Conservation (phyloP, 2,113 vertebrate genomes). For the Toxotes jaculatrix region DNA sequence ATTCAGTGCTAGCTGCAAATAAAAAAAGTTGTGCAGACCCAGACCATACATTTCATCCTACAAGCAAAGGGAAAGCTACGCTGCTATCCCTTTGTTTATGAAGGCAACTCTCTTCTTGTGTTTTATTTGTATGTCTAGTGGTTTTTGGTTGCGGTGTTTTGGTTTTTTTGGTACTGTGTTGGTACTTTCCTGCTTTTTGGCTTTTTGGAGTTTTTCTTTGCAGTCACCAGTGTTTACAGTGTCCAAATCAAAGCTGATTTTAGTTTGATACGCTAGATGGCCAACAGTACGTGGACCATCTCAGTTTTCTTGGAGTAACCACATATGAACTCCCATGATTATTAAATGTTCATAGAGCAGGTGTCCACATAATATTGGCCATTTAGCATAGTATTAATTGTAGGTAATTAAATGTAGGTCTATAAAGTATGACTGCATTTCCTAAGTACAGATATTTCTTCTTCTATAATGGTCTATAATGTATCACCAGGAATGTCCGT, state of each 20-base stretch:
- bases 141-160: not conserved
- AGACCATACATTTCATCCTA: not conserved
- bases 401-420: not conserved
- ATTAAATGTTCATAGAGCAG: not conserved
- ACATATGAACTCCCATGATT: not conserved
- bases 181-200: no score
- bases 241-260: not conserved
- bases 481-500: conserved; percentile 88
- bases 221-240: not conserved
- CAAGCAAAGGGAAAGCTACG: not conserved
- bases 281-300: not conserved
- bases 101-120: not conserved
- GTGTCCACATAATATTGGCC: not conserved
- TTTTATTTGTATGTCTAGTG: conserved; percentile 2
- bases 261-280: not conserved
- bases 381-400: not conserved
- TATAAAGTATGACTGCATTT: not conserved
- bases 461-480: not conserved
- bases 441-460: not conserved
- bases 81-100: not conserved
- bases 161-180: not conserved
- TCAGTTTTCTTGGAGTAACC: no score
- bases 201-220: not conserved
- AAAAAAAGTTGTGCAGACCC: conserved; percentile 9
- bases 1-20: not conserved